Base-by-base conservation (phyloP, 1,140 invertebrate species). In the Cephus cinctus region DNA sequence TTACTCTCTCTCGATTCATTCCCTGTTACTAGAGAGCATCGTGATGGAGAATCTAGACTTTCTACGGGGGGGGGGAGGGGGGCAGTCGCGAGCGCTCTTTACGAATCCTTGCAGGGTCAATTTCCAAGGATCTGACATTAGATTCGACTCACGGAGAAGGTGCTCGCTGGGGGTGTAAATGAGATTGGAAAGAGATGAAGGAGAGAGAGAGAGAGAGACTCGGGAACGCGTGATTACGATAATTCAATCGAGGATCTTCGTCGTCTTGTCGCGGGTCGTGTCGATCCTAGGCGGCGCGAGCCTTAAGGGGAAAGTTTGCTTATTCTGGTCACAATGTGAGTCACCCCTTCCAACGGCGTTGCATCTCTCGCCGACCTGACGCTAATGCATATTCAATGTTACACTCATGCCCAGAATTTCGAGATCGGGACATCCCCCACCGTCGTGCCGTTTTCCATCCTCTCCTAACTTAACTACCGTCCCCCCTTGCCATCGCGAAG, bases 341-440 rank as follows among this genome's bases (percentile, higher is more conserved):
- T 52, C 55, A 57, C 59, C 63, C 47, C 54, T 57, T 51, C 27
- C 51, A 53, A 36, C 56, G 53, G 47, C 57, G 56, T 56, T 50
- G 53, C 55, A 56, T 57, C 54, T 54, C 56, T 52, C 59, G 49
- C 54, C 57, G 52, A 50, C 54, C 56, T 59, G 61, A 63, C 64
- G 59, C 61, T 69, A 65, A 69, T 67, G 65, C 68, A 69, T 73
- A 73, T 71, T 73, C 69, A 71, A 69, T 69, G 63, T 57, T 63
- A 61, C 57, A 52, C 54, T 57, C 59, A 62, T 62, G 61, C 52
- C 45, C 16, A 27, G 59, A 62, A 62, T 62, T 57, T 61, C 43
- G 52, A 47, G 18, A 39, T 50, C 48, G n/a, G 25, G 25, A n/a
- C n/a, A n/a, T n/a, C n/a, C n/a, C n/a, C n/a, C n/a, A n/a, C n/a